Percentiles rank a stretch among this genome's conserved stretches.
These are phyloP conservation scores for Tilapia sparmanii DNA, from an alignment of 2,113 vertebrate species.

Conservation along the genomic window DNA sequence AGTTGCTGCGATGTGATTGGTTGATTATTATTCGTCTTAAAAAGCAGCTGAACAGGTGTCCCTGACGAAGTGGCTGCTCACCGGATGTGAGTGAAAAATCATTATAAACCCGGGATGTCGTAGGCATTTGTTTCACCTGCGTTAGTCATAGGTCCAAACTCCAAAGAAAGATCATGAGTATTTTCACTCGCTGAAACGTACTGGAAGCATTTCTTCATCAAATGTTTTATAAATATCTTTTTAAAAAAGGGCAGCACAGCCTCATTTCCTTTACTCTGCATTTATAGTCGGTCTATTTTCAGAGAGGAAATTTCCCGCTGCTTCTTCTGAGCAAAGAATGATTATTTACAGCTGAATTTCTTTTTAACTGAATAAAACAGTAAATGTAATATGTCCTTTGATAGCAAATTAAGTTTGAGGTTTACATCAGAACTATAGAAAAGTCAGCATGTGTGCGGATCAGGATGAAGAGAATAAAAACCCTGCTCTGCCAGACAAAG, in stretches of 20 bases:
- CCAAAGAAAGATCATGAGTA: neutral
- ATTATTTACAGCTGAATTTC: neutral
- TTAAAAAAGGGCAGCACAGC: neutral
- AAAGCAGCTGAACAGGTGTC: neutral
- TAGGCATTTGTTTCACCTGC: neutral
- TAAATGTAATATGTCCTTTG: neutral
- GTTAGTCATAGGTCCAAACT: neutral
- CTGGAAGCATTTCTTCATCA: neutral
- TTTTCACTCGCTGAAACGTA: neutral
- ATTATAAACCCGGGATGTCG: neutral
- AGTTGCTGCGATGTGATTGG: neutral
- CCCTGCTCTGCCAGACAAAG: fast-evolving
- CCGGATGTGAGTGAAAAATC: neutral
- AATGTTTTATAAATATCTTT: neutral
- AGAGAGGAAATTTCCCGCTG: neutral
- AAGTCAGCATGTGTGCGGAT: neutral
- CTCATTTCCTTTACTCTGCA: neutral
- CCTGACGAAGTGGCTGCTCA: neutral
- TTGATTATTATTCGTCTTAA: neutral
- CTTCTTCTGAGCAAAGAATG: neutral
- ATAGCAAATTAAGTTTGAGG: neutral
- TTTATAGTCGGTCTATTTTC: neutral
- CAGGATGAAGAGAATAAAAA: neutral
- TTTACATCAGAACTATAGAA: neutral
- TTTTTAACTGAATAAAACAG: neutral